Conservation (phyloP, 2,797 vertebrate species). For the Amazona finschi region DNA sequence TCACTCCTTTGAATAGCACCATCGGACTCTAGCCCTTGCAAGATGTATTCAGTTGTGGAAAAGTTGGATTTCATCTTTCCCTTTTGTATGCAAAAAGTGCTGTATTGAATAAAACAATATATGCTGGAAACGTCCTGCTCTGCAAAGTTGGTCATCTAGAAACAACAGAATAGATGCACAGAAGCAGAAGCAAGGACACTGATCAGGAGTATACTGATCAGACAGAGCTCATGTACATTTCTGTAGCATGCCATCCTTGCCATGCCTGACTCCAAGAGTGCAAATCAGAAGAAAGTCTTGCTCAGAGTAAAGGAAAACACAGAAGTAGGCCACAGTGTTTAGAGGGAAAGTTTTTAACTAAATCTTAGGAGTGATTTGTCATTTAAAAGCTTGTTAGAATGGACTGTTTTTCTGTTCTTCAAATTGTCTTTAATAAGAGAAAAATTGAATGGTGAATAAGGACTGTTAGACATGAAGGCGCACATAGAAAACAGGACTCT, state of each 20-base stretch:
- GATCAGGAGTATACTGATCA: neutral
- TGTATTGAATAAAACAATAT: neutral
- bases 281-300: neutral
- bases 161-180: neutral
- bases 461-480: neutral
- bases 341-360: neutral
- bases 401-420: neutral
- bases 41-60: neutral
- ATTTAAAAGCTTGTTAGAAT: neutral
- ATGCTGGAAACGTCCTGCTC: neutral
- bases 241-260: rapidly evolving
- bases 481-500: neutral
- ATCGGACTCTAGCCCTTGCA: neutral
- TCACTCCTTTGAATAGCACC: neutral
- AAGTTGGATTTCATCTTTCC: neutral
- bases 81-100: neutral
- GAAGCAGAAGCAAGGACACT: neutral
- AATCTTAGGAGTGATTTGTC: neutral
- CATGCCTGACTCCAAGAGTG: neutral
- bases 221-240: neutral
- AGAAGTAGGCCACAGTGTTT: neutral
- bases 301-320: neutral
- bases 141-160: neutral
- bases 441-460: neutral
- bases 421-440: neutral